Percentiles rank a stretch among this genome's conserved stretches.
These are phyloP conservation scores for Eudyptes chrysolophus DNA, from an alignment of 2,113 vertebrate species.

Conservation along the genomic window DNA sequence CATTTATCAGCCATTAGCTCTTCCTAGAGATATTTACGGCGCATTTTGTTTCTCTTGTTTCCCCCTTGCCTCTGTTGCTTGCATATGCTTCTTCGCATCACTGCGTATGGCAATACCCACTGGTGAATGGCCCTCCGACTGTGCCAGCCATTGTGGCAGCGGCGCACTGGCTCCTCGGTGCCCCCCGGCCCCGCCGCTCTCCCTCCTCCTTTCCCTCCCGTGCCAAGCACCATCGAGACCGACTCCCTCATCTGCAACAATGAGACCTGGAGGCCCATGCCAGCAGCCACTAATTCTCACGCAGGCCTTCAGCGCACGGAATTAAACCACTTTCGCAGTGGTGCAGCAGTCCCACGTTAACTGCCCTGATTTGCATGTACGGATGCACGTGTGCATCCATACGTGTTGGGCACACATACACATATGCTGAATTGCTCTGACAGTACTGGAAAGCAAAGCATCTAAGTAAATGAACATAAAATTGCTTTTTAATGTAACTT, in stretches of 20 bases:
- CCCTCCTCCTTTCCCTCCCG: neutral
- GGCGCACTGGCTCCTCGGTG: constrained; percentile 32
- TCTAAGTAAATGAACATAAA: neutral
- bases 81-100: constrained; percentile 54
- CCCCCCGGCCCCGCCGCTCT: neutral
- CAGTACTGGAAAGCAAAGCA: neutral
- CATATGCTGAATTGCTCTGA: neutral
- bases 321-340: constrained; percentile 25
- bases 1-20: neutral
- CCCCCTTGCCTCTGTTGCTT: constrained; percentile 34
- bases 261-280: constrained; percentile 45
- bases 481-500: constrained; percentile 21
- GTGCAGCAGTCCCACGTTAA: neutral
- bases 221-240: constrained; percentile 65
- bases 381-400: neutral
- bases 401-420: neutral
- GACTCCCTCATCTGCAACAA: constrained; percentile 68
- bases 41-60: neutral
- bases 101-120: constrained; percentile 40
- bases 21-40: neutral
- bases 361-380: neutral
- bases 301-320: constrained; percentile 13
- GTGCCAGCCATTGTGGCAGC: constrained; percentile 62
- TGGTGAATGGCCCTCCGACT: constrained; percentile 22
- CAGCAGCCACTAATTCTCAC: constrained; percentile 66